These are phyloP conservation scores for Vimba vimba DNA, from an alignment of 2,113 vertebrate species.

Conservation along the genomic window DNA sequence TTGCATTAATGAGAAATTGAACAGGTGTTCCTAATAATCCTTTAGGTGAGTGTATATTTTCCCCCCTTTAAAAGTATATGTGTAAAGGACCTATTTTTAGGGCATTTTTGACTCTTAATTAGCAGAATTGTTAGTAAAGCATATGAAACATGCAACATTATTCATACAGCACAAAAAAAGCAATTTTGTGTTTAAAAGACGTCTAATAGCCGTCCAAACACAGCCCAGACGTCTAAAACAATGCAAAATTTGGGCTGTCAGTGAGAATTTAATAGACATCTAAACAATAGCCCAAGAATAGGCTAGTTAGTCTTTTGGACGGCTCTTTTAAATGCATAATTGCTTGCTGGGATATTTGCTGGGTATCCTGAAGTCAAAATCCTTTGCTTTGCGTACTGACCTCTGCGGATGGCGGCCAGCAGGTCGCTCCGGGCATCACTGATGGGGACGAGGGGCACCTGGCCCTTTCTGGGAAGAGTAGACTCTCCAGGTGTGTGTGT, in stretches of 20 bases:
- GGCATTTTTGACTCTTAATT: neutral
- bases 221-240: too few relatives aligned
- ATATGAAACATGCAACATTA: neutral
- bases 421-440: constrained; percentile 86
- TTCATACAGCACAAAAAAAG: neutral
- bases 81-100: neutral
- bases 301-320: too few relatives aligned
- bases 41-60: too few relatives aligned
- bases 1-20: too few relatives aligned
- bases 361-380: neutral
- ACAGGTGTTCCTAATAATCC: too few relatives aligned
- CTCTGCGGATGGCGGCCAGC: constrained; percentile 85
- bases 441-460: constrained; percentile 73
- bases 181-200: too few relatives aligned
- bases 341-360: too few relatives aligned
- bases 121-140: neutral
- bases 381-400: constrained; percentile 68
- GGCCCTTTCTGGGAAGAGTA: constrained; percentile 72
- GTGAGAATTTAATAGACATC: too few relatives aligned
- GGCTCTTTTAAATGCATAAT: too few relatives aligned
- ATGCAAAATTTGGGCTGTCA: too few relatives aligned
- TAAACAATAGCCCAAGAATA: too few relatives aligned
- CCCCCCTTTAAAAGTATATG: neutral
- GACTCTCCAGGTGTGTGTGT: constrained; percentile 59
- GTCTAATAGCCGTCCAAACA: too few relatives aligned